These are phyloP conservation scores for Pangasius macronema DNA, from an alignment of 2,797 vertebrate genomes.

Conservation along the genomic window DNA sequence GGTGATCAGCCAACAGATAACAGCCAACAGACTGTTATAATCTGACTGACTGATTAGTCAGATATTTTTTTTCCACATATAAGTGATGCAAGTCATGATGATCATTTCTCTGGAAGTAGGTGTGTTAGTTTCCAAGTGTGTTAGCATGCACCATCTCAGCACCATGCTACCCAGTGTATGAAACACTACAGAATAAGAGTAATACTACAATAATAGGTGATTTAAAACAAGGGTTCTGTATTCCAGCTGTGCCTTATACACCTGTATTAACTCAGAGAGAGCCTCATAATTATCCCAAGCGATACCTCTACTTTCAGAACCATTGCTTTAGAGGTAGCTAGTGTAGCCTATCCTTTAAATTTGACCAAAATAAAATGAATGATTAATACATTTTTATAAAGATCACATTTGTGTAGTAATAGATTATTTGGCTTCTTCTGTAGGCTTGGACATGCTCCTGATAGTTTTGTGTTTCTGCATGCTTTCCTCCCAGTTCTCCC, in stretches of 20 bases:
- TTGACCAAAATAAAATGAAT: background rate
- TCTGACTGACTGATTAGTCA: background rate
- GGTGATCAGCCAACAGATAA: background rate
- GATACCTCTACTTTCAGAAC: background rate
- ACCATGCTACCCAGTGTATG: background rate
- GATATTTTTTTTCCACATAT: background rate
- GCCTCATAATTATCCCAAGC: background rate
- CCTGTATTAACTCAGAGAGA: background rate
- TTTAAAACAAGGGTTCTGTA: background rate
- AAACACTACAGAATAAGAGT: background rate
- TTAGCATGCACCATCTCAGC: background rate
- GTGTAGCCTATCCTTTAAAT: background rate
- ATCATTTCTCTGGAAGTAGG: background rate
- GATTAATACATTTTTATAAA: background rate
- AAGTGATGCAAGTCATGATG: background rate
- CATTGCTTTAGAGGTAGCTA: background rate
- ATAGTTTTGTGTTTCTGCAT: constrained; percentile 85
- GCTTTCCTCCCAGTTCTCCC: constrained; percentile 90
- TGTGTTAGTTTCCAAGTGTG: background rate
- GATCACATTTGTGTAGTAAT: background rate
- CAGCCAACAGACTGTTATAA: no score
- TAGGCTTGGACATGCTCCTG: constrained; percentile 82
- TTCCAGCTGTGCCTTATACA: background rate
- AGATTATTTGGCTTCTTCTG: constrained; percentile 17
- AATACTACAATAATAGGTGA: background rate